These are phyloP conservation scores for Drosophila trichaetosa DNA, from an alignment of 2,888 invertebrate species.

Conservation along the genomic window DNA sequence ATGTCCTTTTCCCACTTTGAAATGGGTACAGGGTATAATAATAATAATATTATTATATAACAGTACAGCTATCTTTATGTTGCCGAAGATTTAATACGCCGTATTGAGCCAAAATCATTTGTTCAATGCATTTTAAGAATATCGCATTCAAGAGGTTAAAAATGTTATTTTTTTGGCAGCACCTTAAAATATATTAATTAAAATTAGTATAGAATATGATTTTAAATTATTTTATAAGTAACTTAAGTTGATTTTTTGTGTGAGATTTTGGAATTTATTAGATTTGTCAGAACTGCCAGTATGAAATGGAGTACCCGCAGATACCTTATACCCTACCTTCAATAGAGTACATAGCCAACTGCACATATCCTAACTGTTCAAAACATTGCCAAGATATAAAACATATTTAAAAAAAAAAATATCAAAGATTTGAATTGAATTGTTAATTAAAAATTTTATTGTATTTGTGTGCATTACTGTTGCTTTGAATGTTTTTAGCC, in stretches of 20 bases:
- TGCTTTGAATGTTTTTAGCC: slow-evolving; percentile 67
- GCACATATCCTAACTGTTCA: slow-evolving; percentile 58
- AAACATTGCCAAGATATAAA: slow-evolving; percentile 67
- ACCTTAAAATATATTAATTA: slow-evolving; percentile 17
- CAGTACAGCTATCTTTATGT: neutral
- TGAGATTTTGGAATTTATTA: neutral
- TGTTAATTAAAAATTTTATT: slow-evolving; percentile 1
- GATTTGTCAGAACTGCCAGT: slow-evolving; percentile 24
- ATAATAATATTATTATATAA: neutral
- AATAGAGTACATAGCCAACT: slow-evolving; percentile 42
- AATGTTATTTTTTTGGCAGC: slow-evolving; percentile 7
- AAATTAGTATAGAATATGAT: slow-evolving; percentile 16
- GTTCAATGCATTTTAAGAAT: neutral
- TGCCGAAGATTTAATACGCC: neutral
- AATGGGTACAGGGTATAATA: neutral
- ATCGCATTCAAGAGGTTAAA: slow-evolving; percentile 15
- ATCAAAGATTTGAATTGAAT: slow-evolving; percentile 20
- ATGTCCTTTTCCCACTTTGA: neutral
- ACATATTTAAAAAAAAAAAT: slow-evolving; percentile 32
- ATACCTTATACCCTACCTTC: slow-evolving; percentile 19
- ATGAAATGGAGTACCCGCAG: slow-evolving; percentile 13
- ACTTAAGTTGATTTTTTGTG: neutral
- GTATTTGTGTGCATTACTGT: slow-evolving; percentile 46
- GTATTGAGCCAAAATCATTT: slow-evolving; percentile 1
- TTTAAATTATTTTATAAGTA: slow-evolving; percentile 1